Base-by-base conservation (phyloP, 2,888 invertebrate genomes). In the Pollenia amentaria region DNA sequence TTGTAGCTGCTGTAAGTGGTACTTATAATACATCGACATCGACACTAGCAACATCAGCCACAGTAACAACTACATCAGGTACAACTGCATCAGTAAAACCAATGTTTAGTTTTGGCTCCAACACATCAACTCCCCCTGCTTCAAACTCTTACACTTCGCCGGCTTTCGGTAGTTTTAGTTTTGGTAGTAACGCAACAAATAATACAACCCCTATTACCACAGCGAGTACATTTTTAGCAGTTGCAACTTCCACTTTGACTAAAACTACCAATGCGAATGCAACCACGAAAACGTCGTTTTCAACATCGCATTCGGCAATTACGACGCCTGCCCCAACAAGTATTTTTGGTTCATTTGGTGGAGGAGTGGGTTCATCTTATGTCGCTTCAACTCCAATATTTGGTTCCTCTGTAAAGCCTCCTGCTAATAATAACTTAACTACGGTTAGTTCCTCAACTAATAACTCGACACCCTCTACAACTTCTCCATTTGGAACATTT, bases 281-380 rank as follows among this genome's bases (percentile, higher is more conserved):
- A 67, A 51, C 85, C 29, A 21, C 87, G 38, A 48, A 85, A 46
- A 16, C 88, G 51, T 62, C 88, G 16, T 80, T 72, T 29, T 60
- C 88, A 9, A 72, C 81, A 3, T 55, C 88, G 2, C 70, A 85
- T 10, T 65, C 76, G 14, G 67, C 82, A 40, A 69, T 73, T 46
- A 70, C 88, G 69, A 82, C 75, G 38, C 77, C 87, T 72, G 64
- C 78, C 70, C 70, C 85, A 79, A 79, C 84, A 72, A 89, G 87
- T 78, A 84, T 89, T 6, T 89, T 89, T 73, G 89, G 89, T 80
- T 88, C 89, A 67, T 87, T 88, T 85, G 76, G 87, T 64, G 81
- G 76, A 83, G 69, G 62, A 70, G 53, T 21, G 9, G 21, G 72
- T 57, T 42, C 57, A 72, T 57, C 72, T 60, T 72, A 16, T 65